These are phyloP conservation scores for Habropoda laboriosa DNA, from an alignment of 1,140 invertebrate genomes.

Conservation along the genomic window DNA sequence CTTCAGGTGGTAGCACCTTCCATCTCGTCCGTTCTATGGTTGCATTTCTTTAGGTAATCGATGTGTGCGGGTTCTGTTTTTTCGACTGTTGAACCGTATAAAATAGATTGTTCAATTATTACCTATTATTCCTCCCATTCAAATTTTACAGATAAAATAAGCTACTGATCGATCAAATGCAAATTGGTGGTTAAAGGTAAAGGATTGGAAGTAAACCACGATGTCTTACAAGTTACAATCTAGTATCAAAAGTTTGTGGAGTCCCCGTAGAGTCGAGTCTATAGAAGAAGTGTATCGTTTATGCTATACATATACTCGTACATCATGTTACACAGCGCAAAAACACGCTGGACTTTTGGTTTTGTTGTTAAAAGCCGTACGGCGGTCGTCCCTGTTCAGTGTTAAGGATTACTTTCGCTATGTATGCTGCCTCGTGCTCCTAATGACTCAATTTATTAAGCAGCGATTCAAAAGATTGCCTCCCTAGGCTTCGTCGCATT, in stretches of 20 bases:
- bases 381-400: neutral
- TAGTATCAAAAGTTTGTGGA: neutral
- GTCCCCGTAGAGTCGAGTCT: neutral
- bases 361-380: conserved; percentile 32
- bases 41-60: neutral
- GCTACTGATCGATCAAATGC: neutral
- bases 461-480: conserved; percentile 46
- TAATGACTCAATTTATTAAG: conserved; percentile 61
- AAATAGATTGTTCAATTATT: neutral
- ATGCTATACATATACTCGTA: neutral
- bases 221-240: neutral
- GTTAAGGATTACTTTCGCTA: conserved; percentile 37
- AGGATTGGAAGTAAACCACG: neutral
- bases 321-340: conserved; percentile 10
- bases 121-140: neutral
- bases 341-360: neutral
- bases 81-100: neutral
- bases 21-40: neutral
- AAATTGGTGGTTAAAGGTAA: neutral
- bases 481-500: conserved; percentile 26
- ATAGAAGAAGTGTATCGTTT: neutral
- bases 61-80: neutral
- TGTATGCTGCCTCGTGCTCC: conserved; percentile 3
- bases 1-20: conserved; percentile 28
- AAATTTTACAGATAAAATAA: neutral